Evolutionary conservation across 2,113 vertebrate species (phyloP), one percentile per base, ranked within the genome.

Genomic region (Caracal caracal): DNA sequence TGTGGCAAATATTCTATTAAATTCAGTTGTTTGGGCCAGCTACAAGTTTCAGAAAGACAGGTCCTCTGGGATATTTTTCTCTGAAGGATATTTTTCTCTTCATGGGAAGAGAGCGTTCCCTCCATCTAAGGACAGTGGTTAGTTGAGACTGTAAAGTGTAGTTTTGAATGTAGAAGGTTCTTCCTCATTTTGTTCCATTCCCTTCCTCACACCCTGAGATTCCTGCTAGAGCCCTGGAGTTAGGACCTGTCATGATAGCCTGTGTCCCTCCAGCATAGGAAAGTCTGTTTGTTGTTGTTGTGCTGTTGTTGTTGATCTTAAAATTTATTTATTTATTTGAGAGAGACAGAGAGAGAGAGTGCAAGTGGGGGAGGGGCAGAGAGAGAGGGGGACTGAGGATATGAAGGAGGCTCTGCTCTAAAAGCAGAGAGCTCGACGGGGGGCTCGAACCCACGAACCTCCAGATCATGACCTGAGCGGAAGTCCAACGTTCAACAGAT

Each of bases 31-130:
- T 85, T 86, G 26, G 30, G 26, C 7, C 40, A 68, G 15, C 51
- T 86, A 22, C 95, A 76, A 73, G 65, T 89, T 96, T 93, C n/a
- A 51, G 84, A 90, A 73, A 89, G 59, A 35, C 20, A 20, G 2
- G 15, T 78, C 2, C 10, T 28, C 20, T 66, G 53, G 24, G 3
- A n/a, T 53, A 16, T 56, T 63, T 82, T 75, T 93, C 63, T 79
- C 65, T 82, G 68, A 86, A 43, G 24, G 3, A n/a, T 53, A 16
- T 56, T 63, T 82, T 75, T 93, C 63, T 79, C 65, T 82, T 63
- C 59, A 68, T 1, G 56, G 43, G 28, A 93, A 80, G 43, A 11
- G 43, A 73, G 47, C 16, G 9, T 51, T 20, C 49, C 53, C 35
- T 88, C 33, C 15, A 33, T 56, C 70, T 78, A 30, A 91, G 26